Conservation (phyloP, 2,113 vertebrate species). For the Gadus macrocephalus region DNA sequence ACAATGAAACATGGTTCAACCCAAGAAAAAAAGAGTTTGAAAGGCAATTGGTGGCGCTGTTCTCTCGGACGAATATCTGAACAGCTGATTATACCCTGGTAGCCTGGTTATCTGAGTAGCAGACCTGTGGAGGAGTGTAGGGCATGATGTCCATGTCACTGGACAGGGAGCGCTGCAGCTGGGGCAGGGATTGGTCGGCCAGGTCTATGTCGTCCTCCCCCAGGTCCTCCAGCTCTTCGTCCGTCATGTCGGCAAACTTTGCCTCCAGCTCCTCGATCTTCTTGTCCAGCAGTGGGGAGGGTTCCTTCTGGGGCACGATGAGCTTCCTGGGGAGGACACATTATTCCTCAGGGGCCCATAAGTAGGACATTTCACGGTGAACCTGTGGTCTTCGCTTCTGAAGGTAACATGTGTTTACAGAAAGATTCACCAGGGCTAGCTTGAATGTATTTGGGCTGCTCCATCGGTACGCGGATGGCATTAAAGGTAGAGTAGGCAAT, state of each 20-base stretch:
- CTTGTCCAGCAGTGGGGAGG: slow-evolving; percentile 92
- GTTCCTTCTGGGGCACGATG: slow-evolving; percentile 95
- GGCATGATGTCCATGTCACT: slow-evolving; percentile 91
- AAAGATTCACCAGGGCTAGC: too few relatives aligned
- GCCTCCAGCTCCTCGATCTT: slow-evolving; percentile 97
- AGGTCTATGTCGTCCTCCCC: slow-evolving; percentile 92
- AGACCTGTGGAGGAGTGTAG: slow-evolving; percentile 92
- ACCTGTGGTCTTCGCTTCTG: too few relatives aligned
- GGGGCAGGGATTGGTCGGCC: slow-evolving; percentile 83
- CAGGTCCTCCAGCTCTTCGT: slow-evolving; percentile 94
- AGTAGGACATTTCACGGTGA: background rate
- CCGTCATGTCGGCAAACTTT: slow-evolving; percentile 96
- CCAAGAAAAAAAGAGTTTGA: too few relatives aligned
- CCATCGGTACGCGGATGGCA: too few relatives aligned
- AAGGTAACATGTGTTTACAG: too few relatives aligned
- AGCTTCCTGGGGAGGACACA: slow-evolving; percentile 79
- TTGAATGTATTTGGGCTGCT: too few relatives aligned
- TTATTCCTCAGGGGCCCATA: background rate
- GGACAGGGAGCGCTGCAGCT: slow-evolving; percentile 83
- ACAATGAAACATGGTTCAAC: too few relatives aligned
- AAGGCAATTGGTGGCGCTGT: too few relatives aligned
- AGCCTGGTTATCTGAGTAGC: background rate
- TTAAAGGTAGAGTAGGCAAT: too few relatives aligned
- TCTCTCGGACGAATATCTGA: too few relatives aligned
- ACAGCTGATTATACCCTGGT: background rate